phyloP scores from a whole-genome alignment of 2,888 invertebrate species.

The Digitonthophagus gazella region DNA sequence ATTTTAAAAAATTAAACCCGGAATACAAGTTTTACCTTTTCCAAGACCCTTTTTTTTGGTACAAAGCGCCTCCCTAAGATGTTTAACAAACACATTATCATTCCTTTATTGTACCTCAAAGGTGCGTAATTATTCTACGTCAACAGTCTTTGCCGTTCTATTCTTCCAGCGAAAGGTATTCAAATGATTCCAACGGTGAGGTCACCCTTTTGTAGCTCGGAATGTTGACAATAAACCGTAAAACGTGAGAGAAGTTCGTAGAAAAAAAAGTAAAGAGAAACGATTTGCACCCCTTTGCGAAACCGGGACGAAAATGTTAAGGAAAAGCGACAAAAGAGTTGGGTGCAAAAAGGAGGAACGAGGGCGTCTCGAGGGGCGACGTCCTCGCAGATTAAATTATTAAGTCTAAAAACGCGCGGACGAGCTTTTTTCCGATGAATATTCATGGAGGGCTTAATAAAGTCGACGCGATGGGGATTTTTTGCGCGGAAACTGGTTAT shows the following conservation, averaged over 20 bases:
- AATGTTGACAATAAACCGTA: neutral
- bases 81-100: neutral
- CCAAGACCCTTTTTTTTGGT: neutral
- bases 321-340: too few relatives aligned
- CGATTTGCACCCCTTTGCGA: too few relatives aligned
- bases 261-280: too few relatives aligned
- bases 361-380: neutral
- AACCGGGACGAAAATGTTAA: too few relatives aligned
- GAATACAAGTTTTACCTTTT: neutral
- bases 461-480: too few relatives aligned
- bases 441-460: neutral
- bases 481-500: too few relatives aligned
- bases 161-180: neutral
- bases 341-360: too few relatives aligned
- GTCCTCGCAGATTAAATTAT: neutral
- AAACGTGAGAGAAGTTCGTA: neutral
- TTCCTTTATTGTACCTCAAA: neutral
- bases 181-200: neutral
- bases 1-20: too few relatives aligned
- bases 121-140: neutral
- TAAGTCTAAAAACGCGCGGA: neutral
- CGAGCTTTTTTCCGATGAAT: neutral
- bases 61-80: neutral
- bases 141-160: neutral
- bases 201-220: neutral